Percentiles rank a stretch among this genome's conserved stretches.
phyloP scores from a whole-genome alignment of 2,888 invertebrate species.

The Spatulosminthurus flaviceps region DNA sequence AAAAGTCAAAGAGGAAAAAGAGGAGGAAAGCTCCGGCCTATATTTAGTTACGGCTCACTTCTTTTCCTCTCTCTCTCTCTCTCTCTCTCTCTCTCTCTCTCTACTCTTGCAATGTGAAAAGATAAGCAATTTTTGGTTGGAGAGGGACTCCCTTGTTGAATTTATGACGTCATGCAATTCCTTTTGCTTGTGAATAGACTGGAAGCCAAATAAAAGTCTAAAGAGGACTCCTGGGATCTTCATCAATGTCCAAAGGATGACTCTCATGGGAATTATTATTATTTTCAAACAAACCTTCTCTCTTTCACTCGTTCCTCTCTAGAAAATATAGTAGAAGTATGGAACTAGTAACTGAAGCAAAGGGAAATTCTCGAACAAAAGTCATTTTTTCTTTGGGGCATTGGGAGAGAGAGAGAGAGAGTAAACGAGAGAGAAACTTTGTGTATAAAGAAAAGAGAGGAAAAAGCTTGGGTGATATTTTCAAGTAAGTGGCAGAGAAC shows the following conservation, averaged over 20 bases:
- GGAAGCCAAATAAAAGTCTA: constrained; percentile 42
- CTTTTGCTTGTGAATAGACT: constrained; percentile 43
- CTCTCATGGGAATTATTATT: constrained; percentile 49
- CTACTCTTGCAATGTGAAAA: background rate
- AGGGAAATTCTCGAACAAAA: background rate
- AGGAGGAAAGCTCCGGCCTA: constrained; percentile 8
- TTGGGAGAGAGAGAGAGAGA: background rate
- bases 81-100: no score
- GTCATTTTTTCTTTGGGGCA: no score
- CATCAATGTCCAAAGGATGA: constrained; percentile 46
- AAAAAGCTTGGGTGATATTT: background rate
- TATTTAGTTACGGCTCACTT: constrained; percentile 16
- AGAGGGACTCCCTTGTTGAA: constrained; percentile 33
- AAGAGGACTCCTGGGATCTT: constrained; percentile 49
- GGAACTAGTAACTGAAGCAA: background rate
- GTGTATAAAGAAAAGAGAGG: background rate
- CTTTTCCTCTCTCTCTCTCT: background rate
- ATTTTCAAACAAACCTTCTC: constrained; percentile 32
- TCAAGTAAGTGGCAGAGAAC: constrained; percentile 25
- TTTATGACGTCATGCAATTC: constrained; percentile 50
- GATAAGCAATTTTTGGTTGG: background rate
- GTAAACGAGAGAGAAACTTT: background rate
- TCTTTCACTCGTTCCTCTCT: constrained; percentile 11
- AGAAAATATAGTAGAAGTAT: background rate
- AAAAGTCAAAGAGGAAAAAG: background rate